Evolutionary conservation across 2,797 vertebrate species (phyloP).

Genomic region (Labroides dimidiatus): DNA sequence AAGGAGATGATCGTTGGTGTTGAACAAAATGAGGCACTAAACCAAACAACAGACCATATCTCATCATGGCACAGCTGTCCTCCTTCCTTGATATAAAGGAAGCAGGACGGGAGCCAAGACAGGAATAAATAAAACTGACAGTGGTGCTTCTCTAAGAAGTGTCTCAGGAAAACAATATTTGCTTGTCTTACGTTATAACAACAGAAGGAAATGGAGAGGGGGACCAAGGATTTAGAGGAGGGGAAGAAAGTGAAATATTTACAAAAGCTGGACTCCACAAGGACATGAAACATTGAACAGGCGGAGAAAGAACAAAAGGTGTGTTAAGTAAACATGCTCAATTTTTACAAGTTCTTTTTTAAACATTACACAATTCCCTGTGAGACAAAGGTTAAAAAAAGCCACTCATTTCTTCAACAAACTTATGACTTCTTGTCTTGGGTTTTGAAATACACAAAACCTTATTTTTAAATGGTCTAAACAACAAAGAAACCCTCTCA

Average conservation of each 20-base stretch:
- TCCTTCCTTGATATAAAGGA: constrained; percentile 49
- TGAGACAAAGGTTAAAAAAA: not conserved
- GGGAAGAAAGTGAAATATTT: constrained; percentile 63
- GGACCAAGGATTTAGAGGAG: constrained; percentile 30
- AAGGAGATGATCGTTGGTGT: constrained; percentile 48
- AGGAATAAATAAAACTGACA: constrained; percentile 62
- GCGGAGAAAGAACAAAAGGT: constrained; percentile 30
- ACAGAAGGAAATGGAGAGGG: constrained; percentile 46
- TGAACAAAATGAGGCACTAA: constrained; percentile 65
- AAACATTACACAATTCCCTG: constrained; percentile 40
- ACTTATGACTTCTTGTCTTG: not conserved
- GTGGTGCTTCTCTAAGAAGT: constrained; percentile 47
- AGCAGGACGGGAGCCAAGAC: constrained; percentile 57
- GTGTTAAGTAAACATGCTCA: constrained; percentile 41
- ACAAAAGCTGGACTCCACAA: constrained; percentile 53
- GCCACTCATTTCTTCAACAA: not conserved
- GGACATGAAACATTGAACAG: constrained; percentile 48
- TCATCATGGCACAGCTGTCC: constrained; percentile 53
- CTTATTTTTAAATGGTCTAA: not conserved
- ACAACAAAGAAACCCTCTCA: not conserved
- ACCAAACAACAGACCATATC: constrained; percentile 56
- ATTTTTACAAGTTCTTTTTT: constrained; percentile 33
- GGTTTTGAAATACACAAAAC: constrained; percentile 1
- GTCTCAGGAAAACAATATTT: constrained; percentile 66
- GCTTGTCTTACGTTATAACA: constrained; percentile 55